Evolutionary conservation across 2,888 invertebrate genomes (phyloP), one percentile per base, ranked within the genome.

Genomic region (Leptura quadrifasciata): DNA sequence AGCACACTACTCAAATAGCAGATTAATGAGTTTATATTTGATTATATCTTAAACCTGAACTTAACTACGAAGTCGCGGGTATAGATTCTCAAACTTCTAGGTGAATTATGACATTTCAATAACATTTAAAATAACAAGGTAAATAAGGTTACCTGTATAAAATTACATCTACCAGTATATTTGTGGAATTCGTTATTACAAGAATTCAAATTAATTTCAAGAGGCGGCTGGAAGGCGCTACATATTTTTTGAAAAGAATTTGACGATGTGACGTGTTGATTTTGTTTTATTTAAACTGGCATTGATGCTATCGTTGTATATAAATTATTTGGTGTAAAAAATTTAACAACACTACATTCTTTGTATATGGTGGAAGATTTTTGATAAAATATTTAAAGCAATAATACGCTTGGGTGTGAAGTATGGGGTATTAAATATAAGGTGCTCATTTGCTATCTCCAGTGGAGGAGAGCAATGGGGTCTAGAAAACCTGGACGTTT

Each of bases 381-480:
- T 70, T 61, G 74, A 74, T 74, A 74, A 74, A 74, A 74, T 69
- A 74, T 70, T 69, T 69, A 54, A 63, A 15, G 39, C 39, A 63
- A 58, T 58, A 58, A 39, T 39, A 20, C 35, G 20, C 27, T 21
- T 18, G 39, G 15, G 63, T 63, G 63, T 39, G 63, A 63, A 39
- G 12, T 18, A 18, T 39, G 39, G 27, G 39, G 39, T 12, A 39
- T 63, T 12, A 21, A 39, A 63, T 10, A 39, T 63, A 21, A 18
- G 63, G 35, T 24, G 58, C 24, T 58, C n/a, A n/a, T 47, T 39
- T 47, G n/a, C n/a, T 47, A n/a, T 4, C 15, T 47, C 47, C 47
- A 47, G 47, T 47, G 47, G 47, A n/a, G 47, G 47, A 47, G 47
- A 47, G 47, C 1, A 47, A 2, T 6, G 5, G 27, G 27, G 0